Base-by-base conservation (phyloP, 2,888 invertebrate species). In the Eilema griseolum region DNA sequence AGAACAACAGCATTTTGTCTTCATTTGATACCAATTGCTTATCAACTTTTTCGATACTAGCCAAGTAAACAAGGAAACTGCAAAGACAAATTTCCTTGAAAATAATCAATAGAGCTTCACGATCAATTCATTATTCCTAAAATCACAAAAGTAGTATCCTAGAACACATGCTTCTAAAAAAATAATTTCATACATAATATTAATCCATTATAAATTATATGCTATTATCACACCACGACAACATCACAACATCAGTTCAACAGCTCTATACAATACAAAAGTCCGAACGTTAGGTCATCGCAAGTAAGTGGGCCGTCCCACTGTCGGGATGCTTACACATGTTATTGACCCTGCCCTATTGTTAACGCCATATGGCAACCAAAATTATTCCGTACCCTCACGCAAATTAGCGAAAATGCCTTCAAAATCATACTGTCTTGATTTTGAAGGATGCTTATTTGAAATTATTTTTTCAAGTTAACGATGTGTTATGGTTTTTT, bases 331-430 rank as follows among this genome's bases (percentile, higher is more conserved):
- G 88, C 89, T 88, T 88, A 88, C 88, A 86, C 90, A 91, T 93
- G 94, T 93, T 94, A 93, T 94, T 94, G 95, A 94, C 94, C 93
- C 91, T 89, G 87, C 90, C 90, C 93, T 90, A 93, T 94, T 92
- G 92, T 94, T 90, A 90, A 86, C 88, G 88, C 92, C 94, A 94
- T 94, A 92, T 93, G 94, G 91, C 84, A 86, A 82, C 83, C 89
- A 86, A 88, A 89, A 90, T 89, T 89, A 89, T 89, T 89, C 86
- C 86, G 82, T 86, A 83, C 83, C 85, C 78, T 85, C 84, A 84
- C 84, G 74, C 78, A 85, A 88, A 90, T 92, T 89, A 84, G 89
- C 89, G 77, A 89, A 88, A 89, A 84, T 86, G 83, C 74, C 78
- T 81, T 79, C 76, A 72, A 79, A 84, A 77, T 63, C 67, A 68